phyloP scores from a whole-genome alignment of 2,797 vertebrate species.

The Muscicapa striata region DNA sequence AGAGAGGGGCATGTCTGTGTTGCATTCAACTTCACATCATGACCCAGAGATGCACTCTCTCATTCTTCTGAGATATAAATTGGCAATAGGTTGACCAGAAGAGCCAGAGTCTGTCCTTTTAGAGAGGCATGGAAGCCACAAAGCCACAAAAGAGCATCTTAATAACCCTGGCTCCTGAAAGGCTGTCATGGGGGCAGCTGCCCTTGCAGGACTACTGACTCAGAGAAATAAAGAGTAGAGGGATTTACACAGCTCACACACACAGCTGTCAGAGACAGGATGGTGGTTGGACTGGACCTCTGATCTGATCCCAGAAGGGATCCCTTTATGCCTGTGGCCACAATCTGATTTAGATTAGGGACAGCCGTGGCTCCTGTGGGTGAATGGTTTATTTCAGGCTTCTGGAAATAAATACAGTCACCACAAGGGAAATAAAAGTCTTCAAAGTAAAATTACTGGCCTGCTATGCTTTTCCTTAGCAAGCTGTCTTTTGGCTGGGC shows the following conservation, averaged over 20 bases:
- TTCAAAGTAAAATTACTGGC: constrained; percentile 53
- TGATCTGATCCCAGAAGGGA: neutral
- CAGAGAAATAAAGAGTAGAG: neutral
- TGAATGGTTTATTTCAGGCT: constrained; percentile 43
- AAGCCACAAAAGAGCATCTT: constrained; percentile 21
- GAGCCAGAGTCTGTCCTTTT: neutral
- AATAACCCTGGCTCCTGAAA: constrained; percentile 29
- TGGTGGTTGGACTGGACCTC: neutral
- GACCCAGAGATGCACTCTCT: neutral
- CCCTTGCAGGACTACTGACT: neutral
- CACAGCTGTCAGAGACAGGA: neutral
- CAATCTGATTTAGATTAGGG: neutral
- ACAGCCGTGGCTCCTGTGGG: constrained; percentile 11
- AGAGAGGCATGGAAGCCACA: neutral
- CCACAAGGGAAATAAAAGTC: constrained; percentile 38
- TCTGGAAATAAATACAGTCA: constrained; percentile 42
- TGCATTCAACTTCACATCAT: neutral
- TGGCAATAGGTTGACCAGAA: neutral
- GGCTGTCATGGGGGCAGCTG: neutral
- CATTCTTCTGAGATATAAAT: neutral
- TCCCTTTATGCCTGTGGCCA: neutral
- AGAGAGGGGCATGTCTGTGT: neutral
- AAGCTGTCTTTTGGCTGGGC: constrained; percentile 6
- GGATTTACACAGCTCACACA: neutral
- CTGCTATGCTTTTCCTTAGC: constrained; percentile 26